Evolutionary conservation across 2,113 vertebrate genomes (phyloP).

Genomic region (Hiodon tergisus): DNA sequence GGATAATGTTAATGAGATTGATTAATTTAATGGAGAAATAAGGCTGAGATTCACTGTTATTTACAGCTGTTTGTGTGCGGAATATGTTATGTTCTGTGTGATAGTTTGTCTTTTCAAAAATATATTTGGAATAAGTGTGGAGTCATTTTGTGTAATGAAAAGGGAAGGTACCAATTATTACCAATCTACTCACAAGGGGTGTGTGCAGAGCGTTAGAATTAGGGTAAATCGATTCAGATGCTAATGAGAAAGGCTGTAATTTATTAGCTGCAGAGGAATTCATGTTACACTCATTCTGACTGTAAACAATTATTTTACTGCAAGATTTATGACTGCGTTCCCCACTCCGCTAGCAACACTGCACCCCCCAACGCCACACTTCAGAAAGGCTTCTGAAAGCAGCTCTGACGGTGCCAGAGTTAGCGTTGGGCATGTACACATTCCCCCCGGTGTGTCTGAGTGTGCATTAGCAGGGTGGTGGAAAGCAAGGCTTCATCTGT

Average conservation of each 20-base stretch:
- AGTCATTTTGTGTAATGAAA: not conserved
- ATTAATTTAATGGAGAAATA: not conserved
- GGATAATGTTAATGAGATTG: too few relatives aligned
- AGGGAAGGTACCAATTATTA: constrained; percentile 8
- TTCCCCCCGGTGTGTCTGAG: not conserved
- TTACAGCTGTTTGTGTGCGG: not conserved
- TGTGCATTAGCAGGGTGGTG: not conserved
- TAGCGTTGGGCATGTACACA: constrained; percentile 38
- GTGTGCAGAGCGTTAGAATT: constrained; percentile 33
- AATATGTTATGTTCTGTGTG: not conserved
- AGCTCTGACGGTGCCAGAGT: constrained; percentile 30
- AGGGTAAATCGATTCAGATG: constrained; percentile 48
- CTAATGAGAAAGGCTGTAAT: constrained; percentile 49
- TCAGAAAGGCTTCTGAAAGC: constrained; percentile 36
- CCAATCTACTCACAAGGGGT: constrained; percentile 28
- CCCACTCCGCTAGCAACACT: constrained; percentile 16
- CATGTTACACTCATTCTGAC: constrained; percentile 48
- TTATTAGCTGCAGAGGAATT: constrained; percentile 50
- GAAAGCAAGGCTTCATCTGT: too few relatives aligned
- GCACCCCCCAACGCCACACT: constrained; percentile 9
- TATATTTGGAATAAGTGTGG: not conserved
- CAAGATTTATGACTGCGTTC: constrained; percentile 44
- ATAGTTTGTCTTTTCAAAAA: not conserved
- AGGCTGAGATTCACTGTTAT: not conserved
- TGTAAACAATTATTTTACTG: constrained; percentile 49